Conservation (phyloP, 2,113 vertebrate genomes). For the Diadophis punctatus region DNA sequence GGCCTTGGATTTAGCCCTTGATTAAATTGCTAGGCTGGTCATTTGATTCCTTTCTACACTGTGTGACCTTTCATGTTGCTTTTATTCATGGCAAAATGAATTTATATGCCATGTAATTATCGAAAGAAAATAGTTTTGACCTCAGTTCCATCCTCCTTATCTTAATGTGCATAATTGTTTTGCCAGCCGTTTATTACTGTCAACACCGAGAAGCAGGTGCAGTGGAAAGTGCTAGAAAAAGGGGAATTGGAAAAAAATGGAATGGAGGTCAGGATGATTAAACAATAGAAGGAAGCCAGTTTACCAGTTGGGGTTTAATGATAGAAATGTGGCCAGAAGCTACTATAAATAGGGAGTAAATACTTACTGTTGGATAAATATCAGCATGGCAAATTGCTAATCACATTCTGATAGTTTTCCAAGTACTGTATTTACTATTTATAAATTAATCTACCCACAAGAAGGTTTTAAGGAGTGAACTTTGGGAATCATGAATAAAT, state of each 20-base stretch:
- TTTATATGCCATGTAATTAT: conserved; percentile 49
- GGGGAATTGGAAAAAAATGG: neutral
- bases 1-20: conserved; percentile 10
- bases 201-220: conserved; percentile 34
- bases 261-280: conserved; percentile 13
- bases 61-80: neutral
- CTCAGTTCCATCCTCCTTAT: conserved; percentile 42
- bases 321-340: fast-evolving
- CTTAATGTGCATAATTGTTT: conserved; percentile 58
- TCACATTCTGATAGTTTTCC: neutral
- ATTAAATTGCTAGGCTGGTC: conserved; percentile 25
- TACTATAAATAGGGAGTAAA: neutral
- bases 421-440: neutral
- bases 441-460: neutral
- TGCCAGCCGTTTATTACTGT: conserved; percentile 56
- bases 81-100: conserved; percentile 52
- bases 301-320: conserved; percentile 33
- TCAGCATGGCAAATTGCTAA: neutral
- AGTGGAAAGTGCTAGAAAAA: conserved; percentile 28
- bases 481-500: neutral
- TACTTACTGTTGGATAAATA: conserved; percentile 4
- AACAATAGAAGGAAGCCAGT: conserved; percentile 43
- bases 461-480: neutral
- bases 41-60: conserved; percentile 18
- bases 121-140: conserved; percentile 59